These are phyloP conservation scores for Platycheirus rosarum DNA, from an alignment of 2,888 invertebrate genomes.

Conservation along the genomic window DNA sequence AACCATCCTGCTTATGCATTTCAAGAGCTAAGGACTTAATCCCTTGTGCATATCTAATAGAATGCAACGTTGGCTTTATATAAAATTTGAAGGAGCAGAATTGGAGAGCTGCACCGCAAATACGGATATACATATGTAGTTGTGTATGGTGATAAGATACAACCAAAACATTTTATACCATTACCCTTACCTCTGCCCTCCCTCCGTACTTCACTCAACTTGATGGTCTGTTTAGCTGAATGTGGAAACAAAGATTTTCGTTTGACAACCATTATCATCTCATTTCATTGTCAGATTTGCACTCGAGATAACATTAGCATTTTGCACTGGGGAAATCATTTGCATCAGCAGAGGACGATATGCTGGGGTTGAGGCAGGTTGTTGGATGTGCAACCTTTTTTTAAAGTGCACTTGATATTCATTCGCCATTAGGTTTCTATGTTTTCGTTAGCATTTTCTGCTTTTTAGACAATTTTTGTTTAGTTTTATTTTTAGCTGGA, in stretches of 20 bases:
- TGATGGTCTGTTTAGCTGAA: no score
- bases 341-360: neutral
- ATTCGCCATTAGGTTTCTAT: slow-evolving; percentile 12
- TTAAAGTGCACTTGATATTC: slow-evolving; percentile 21
- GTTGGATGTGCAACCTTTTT: neutral
- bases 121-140: neutral
- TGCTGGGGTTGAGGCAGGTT: neutral
- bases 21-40: slow-evolving; percentile 1
- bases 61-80: slow-evolving; percentile 30
- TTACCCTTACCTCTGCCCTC: no score
- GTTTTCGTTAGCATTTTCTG: slow-evolving; percentile 14
- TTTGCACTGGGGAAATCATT: slow-evolving; percentile 7
- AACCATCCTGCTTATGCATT: slow-evolving; percentile 11
- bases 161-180: no score
- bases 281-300: slow-evolving; percentile 29
- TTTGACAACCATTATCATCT: slow-evolving; percentile 21
- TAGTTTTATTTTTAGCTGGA: neutral
- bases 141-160: no score
- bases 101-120: neutral
- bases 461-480: neutral
- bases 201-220: no score
- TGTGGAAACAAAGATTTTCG: slow-evolving; percentile 6
- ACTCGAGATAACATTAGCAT: slow-evolving; percentile 32
- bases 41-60: slow-evolving; percentile 25
- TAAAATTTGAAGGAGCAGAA: neutral